Evolutionary conservation across 2,797 vertebrate species (phyloP), one percentile per base, ranked within the genome.

Genomic region (Tragopan temminckii): DNA sequence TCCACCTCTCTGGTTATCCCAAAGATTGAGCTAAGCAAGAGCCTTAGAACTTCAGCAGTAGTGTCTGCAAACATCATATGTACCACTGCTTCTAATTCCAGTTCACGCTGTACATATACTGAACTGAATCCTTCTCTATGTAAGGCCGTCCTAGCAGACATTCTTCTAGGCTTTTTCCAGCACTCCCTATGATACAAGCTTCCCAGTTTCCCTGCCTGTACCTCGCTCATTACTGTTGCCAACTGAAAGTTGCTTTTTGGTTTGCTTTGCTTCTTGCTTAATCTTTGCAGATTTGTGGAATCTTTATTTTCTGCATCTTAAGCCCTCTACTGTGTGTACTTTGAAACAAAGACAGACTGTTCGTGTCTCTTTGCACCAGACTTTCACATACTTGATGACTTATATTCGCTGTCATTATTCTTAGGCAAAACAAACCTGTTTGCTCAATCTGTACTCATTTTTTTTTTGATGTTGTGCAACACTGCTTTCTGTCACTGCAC

Each of bases 351-450:
- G 43, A 24, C 45, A 50, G 7, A 10, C 59, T 79, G 62, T 46
- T 91, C 3, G 0, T 36, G 15, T 69, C 46, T 71, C 40, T 81
- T 61, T 72, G 52, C 68, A 70, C 52, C 76, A 94, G 76, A 59
- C 57, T 77, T 91, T 70, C 58, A 64, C 40, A 31, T 19, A 12
- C n/a, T 61, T 45, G 75, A 63, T 90, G 78, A 63, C 68, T 82
- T 90, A 43, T 18, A 63, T 52, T 67, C 19, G 2, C 64, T 64
- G 71, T 67, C 71, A 36, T 68, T 81, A 62, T 82, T 86, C 63
- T 64, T 57, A 45, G 69, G 66, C 50, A 89, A 90, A 96, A 85
- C 48, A 85, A 88, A 33, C 35, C 63, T 81, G 52, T 83, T 78
- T 33, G 27, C 15, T 85, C 76, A 85, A 13, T 66, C 64, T 86